Conservation (phyloP, 2,797 vertebrate genomes). For the Phrynocephalus guinanensis region DNA sequence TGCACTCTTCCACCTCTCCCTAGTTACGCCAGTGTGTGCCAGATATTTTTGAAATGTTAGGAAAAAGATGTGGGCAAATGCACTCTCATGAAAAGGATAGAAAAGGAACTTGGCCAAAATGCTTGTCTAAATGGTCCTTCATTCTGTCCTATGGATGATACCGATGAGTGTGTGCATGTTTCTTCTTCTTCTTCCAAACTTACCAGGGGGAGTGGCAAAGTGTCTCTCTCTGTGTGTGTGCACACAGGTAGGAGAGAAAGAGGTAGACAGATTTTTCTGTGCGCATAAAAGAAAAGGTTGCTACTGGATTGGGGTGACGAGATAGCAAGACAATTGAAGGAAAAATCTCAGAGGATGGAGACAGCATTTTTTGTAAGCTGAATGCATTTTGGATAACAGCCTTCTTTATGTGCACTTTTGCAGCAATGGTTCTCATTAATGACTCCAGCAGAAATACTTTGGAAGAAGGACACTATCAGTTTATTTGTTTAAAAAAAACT, state of each 20-base stretch:
- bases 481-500: too few species aligned
- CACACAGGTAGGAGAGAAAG: neutral
- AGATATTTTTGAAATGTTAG: neutral
- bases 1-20: too few species aligned
- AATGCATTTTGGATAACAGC: too few species aligned
- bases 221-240: neutral
- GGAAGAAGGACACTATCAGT: too few species aligned
- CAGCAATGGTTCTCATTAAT: too few species aligned
- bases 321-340: too few species aligned
- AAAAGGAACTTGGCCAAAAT: neutral
- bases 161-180: neutral
- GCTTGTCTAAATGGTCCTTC: neutral
- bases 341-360: too few species aligned
- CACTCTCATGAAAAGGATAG: neutral
- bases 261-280: neutral
- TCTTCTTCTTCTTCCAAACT: neutral
- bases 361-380: too few species aligned
- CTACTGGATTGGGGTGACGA: too few species aligned
- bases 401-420: too few species aligned
- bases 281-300: too few species aligned
- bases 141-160: neutral
- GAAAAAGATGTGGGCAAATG: neutral
- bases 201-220: neutral
- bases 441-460: too few species aligned
- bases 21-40: neutral